Evolutionary conservation across 2,113 vertebrate genomes (phyloP).

Genomic region (Enhydra lutris): DNA sequence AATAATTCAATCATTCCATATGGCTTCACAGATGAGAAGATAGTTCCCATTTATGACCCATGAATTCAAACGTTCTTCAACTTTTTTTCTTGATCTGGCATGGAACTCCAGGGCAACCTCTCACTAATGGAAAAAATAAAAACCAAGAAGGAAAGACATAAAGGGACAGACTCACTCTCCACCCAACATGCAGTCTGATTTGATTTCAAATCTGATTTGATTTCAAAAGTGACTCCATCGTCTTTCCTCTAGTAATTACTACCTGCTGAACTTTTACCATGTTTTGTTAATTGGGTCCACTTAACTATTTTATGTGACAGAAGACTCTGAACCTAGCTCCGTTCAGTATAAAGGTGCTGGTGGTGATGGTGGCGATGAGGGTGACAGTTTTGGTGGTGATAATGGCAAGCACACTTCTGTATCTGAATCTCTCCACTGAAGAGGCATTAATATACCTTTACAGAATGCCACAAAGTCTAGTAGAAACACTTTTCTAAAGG

Average conservation of each 20-base stretch:
- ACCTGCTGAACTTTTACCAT: not conserved
- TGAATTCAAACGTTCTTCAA: not conserved
- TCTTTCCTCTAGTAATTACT: not conserved
- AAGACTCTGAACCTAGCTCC: not conserved
- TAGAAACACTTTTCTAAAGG: slow-evolving; percentile 1
- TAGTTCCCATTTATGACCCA: not conserved
- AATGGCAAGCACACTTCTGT: not conserved
- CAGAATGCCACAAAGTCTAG: not conserved
- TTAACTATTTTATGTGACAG: not conserved
- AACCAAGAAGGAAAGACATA: not conserved
- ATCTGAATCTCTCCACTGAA: not conserved
- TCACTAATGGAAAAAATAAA: not conserved
- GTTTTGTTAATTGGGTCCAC: not conserved
- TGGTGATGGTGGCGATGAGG: too few relatives aligned
- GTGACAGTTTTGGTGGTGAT: fast-evolving
- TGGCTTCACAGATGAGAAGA: not conserved
- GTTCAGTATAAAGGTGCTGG: not conserved
- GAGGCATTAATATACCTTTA: not conserved
- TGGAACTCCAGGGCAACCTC: not conserved
- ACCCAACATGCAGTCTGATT: not conserved
- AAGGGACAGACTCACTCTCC: not conserved
- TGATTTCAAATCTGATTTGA: not conserved
- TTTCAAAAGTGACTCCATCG: not conserved
- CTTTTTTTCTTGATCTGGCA: not conserved
- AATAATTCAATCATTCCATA: not conserved